Conservation (phyloP, 2,888 invertebrate species). For the Cephonodes hylas region DNA sequence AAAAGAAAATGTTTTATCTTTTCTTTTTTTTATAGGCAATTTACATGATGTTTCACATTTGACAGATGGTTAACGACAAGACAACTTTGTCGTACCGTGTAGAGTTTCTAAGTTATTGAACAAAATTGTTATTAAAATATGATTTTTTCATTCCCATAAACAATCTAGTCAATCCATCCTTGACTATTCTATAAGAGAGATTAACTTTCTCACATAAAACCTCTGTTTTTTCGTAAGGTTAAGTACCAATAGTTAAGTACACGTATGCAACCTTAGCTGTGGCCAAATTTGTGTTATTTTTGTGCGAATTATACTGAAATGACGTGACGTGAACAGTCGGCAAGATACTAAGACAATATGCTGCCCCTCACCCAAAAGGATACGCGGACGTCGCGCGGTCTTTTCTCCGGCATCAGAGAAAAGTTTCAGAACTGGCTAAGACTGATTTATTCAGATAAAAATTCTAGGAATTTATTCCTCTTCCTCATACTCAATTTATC, state of each 20-base stretch:
- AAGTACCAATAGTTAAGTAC: slow-evolving; percentile 67
- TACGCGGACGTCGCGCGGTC: slow-evolving; percentile 77
- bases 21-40: neutral
- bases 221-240: slow-evolving; percentile 46
- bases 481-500: slow-evolving; percentile 96
- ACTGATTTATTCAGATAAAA: slow-evolving; percentile 94
- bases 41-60: neutral
- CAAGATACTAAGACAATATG: slow-evolving; percentile 75
- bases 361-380: slow-evolving; percentile 90
- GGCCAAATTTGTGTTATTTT: slow-evolving; percentile 53
- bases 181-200: neutral
- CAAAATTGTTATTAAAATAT: slow-evolving; percentile 18
- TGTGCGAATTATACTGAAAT: slow-evolving; percentile 59
- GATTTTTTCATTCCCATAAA: slow-evolving; percentile 1
- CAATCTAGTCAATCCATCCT: neutral
- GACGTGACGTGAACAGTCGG: slow-evolving; percentile 52
- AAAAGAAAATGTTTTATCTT: neutral
- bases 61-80: slow-evolving; percentile 23
- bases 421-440: slow-evolving; percentile 89
- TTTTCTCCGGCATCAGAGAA: slow-evolving; percentile 85
- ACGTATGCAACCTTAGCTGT: slow-evolving; percentile 73
- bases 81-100: slow-evolving; percentile 30
- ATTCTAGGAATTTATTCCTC: slow-evolving; percentile 95
- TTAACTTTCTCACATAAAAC: slow-evolving; percentile 2
- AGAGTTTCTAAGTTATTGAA: slow-evolving; percentile 23